These are phyloP conservation scores for Eupithecia abbreviata DNA, from an alignment of 2,888 invertebrate species.

Conservation along the genomic window DNA sequence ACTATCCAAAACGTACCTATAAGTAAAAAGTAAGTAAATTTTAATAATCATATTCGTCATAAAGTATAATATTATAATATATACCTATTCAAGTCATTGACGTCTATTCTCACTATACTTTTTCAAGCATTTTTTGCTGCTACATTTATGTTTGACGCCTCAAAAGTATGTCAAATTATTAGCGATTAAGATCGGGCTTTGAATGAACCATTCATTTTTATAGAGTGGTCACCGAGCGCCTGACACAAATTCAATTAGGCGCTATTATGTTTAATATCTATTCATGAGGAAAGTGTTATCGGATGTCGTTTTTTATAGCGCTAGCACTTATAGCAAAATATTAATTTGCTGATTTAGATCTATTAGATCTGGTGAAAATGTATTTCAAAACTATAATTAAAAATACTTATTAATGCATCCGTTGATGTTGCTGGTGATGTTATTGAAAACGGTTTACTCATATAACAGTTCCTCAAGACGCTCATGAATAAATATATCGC, in stretches of 20 bases:
- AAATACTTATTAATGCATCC: background rate
- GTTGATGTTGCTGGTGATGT: background rate
- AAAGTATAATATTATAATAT: background rate
- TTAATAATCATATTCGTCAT: background rate
- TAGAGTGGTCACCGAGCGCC: slow-evolving; percentile 41
- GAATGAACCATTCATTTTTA: slow-evolving; percentile 42
- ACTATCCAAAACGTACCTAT: background rate
- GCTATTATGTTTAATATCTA: slow-evolving; percentile 38
- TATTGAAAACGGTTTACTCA: background rate
- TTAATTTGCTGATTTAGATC: background rate
- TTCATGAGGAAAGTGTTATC: slow-evolving; percentile 32
- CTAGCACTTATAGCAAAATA: background rate
- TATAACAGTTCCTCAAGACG: background rate
- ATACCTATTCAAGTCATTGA: too few relatives aligned
- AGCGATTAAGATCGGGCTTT: slow-evolving; percentile 47
- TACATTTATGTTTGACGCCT: slow-evolving; percentile 43
- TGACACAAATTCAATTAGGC: slow-evolving; percentile 46
- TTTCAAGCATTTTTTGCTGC: slow-evolving; percentile 47
- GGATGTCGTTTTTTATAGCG: slow-evolving; percentile 21
- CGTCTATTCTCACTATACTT: slow-evolving; percentile 8
- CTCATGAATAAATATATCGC: background rate
- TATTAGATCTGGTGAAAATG: background rate
- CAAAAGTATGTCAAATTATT: slow-evolving; percentile 56
- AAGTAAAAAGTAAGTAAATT: background rate
- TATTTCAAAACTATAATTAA: background rate